phyloP scores from a whole-genome alignment of 2,888 invertebrate species.

The Timandra comae region DNA sequence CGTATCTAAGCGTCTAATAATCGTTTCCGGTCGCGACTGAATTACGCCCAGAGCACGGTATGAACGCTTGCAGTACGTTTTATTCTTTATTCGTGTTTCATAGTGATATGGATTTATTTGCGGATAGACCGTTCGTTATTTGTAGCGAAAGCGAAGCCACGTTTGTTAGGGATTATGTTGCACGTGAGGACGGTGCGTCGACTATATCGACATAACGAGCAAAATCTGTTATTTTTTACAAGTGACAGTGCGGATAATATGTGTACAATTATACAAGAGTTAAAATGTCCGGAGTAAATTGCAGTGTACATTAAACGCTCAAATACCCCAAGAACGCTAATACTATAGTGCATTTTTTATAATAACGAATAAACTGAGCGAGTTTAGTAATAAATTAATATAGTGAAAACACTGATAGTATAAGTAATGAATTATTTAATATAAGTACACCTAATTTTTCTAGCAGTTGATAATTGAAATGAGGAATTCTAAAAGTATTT shows the following conservation, averaged over 20 bases:
- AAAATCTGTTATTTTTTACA: slow-evolving; percentile 28
- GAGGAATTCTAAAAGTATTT: slow-evolving; percentile 59
- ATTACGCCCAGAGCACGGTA: too few relatives aligned
- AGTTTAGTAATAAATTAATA: slow-evolving; percentile 23
- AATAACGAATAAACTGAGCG: slow-evolving; percentile 28
- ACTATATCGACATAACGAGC: slow-evolving; percentile 16
- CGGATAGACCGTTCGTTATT: too few relatives aligned
- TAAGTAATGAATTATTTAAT: slow-evolving; percentile 35
- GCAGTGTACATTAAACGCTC: slow-evolving; percentile 34
- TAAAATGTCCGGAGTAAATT: slow-evolving; percentile 37
- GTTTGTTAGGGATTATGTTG: too few relatives aligned
- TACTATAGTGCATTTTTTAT: slow-evolving; percentile 28
- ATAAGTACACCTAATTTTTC: slow-evolving; percentile 34
- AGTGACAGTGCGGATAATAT: slow-evolving; percentile 39
- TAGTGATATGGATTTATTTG: slow-evolving; percentile 1
- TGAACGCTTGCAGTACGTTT: slow-evolving; percentile 9
- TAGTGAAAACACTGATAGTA: slow-evolving; percentile 35
- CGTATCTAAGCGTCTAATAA: too few relatives aligned
- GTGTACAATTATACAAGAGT: slow-evolving; percentile 14
- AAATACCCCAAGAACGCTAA: slow-evolving; percentile 30
- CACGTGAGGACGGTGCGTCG: neutral
- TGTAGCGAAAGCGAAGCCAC: too few relatives aligned
- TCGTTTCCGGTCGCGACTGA: slow-evolving; percentile 5
- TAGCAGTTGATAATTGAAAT: slow-evolving; percentile 44
- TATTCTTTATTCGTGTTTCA: too few relatives aligned